Percentiles rank a stretch among this genome's conserved stretches.
phyloP scores from a whole-genome alignment of 2,888 invertebrate species.

The Eledone cirrhosa region DNA sequence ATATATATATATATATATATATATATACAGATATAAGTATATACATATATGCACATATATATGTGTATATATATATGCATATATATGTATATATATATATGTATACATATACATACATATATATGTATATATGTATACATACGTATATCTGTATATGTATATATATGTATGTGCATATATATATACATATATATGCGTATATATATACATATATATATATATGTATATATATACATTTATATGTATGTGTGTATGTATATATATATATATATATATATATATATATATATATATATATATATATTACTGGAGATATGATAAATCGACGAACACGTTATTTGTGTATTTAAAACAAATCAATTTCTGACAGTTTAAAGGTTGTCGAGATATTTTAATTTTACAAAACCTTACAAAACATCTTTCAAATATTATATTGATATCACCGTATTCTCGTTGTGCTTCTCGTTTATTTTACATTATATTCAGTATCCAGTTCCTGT shows the following conservation, averaged over 20 bases:
- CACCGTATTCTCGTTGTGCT: too few relatives aligned
- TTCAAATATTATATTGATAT: too few relatives aligned
- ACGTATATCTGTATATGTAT: background rate
- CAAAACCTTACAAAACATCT: too few relatives aligned
- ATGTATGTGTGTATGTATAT: constrained; percentile 10
- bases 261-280: constrained; percentile 22
- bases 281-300: constrained; percentile 18
- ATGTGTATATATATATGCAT: background rate
- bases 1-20: background rate
- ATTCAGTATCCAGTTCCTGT: too few relatives aligned
- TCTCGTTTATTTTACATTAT: too few relatives aligned
- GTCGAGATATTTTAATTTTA: too few relatives aligned
- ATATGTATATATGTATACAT: background rate
- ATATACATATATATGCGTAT: background rate
- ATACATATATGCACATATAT: background rate
- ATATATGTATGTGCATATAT: background rate
- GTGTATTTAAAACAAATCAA: too few relatives aligned
- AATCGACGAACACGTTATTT: too few relatives aligned
- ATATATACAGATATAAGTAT: background rate
- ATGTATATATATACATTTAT: background rate
- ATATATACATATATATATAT: background rate
- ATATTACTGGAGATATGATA: background rate
- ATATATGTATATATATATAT: background rate
- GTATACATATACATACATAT: background rate
- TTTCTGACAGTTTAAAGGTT: too few relatives aligned